A percentile compares a stretch with the other conserved stretches of the same genome.
Conservation (phyloP, 2,113 vertebrate species). For the Tylochromis polylepis region DNA sequence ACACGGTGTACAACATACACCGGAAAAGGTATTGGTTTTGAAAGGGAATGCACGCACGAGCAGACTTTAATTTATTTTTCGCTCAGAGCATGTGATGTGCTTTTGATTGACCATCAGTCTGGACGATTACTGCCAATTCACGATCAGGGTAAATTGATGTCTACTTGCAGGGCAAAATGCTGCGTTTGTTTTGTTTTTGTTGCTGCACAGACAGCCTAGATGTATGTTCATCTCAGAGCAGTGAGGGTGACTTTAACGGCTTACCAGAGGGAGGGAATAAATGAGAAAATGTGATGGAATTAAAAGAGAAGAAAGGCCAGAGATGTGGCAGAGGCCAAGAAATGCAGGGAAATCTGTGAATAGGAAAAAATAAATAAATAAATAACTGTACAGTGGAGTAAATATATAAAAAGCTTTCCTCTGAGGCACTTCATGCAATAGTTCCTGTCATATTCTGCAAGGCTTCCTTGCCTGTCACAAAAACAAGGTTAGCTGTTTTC, state of each 20-base stretch:
- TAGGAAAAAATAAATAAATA: background rate
- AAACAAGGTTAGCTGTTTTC: constrained; percentile 54
- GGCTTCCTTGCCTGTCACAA: constrained; percentile 44
- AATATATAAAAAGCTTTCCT: constrained; percentile 22
- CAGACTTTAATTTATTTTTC: constrained; percentile 34
- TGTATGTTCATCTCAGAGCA: background rate
- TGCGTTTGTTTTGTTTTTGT: background rate
- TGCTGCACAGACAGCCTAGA: background rate
- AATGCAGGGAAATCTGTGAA: constrained; percentile 6
- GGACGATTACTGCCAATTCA: constrained; percentile 25
- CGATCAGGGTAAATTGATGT: constrained; percentile 21
- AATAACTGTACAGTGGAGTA: background rate
- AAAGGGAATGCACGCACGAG: constrained; percentile 7
- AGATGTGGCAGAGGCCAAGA: constrained; percentile 8
- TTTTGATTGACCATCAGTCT: constrained; percentile 44
- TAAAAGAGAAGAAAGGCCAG: background rate
- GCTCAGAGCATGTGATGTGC: background rate
- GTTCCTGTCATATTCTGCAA: constrained; percentile 36
- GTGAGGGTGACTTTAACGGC: constrained; percentile 13
- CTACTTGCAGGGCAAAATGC: background rate
- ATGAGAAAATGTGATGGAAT: constrained; percentile 15
- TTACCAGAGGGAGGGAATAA: background rate
- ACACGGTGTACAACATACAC: background rate
- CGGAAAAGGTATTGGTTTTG: constrained; percentile 13
- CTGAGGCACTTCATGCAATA: constrained; percentile 6